A percentile compares a stretch with the other conserved stretches of the same genome.
These are phyloP conservation scores for Adelognathus sp. DNA, from an alignment of 2,888 invertebrate genomes.

Conservation along the genomic window DNA sequence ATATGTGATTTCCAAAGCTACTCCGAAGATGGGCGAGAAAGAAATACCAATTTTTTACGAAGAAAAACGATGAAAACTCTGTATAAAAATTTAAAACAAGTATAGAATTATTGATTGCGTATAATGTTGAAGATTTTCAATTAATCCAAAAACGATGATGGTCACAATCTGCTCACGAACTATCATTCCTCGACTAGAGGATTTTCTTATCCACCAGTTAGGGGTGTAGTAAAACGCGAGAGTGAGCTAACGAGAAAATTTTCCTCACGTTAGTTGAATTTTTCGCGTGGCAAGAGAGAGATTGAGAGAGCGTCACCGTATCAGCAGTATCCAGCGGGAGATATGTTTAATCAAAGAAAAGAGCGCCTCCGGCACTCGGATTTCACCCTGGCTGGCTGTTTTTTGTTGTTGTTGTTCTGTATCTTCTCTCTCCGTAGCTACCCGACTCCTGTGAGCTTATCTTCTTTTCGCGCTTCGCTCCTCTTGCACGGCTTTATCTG, in stretches of 20 bases:
- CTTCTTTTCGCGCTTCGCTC: conserved; percentile 44
- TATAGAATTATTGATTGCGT: too few relatives aligned
- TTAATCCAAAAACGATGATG: too few relatives aligned
- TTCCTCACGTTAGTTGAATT: neutral
- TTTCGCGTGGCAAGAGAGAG: neutral
- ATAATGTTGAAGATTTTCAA: too few relatives aligned
- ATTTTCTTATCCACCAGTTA: neutral
- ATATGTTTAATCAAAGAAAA: conserved; percentile 68
- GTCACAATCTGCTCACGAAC: neutral
- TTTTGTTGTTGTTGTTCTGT: neutral
- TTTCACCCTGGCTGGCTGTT: conserved; percentile 1
- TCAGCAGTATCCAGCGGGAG: conserved; percentile 61
- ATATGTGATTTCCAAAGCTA: too few relatives aligned
- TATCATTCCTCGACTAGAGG: neutral
- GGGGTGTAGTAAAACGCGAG: neutral
- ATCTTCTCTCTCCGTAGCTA: conserved; percentile 8
- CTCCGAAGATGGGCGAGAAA: too few relatives aligned
- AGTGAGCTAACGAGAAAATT: neutral
- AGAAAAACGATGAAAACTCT: too few relatives aligned
- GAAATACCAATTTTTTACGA: too few relatives aligned
- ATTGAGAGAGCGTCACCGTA: conserved; percentile 11
- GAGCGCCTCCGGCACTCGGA: conserved; percentile 27
- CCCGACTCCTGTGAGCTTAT: conserved; percentile 66
- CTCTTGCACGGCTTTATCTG: conserved; percentile 11
- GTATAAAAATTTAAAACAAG: too few relatives aligned